Evolutionary conservation across 2,797 vertebrate species (phyloP), one percentile per base, ranked within the genome.

Genomic region (Sphenopsis melanotis): DNA sequence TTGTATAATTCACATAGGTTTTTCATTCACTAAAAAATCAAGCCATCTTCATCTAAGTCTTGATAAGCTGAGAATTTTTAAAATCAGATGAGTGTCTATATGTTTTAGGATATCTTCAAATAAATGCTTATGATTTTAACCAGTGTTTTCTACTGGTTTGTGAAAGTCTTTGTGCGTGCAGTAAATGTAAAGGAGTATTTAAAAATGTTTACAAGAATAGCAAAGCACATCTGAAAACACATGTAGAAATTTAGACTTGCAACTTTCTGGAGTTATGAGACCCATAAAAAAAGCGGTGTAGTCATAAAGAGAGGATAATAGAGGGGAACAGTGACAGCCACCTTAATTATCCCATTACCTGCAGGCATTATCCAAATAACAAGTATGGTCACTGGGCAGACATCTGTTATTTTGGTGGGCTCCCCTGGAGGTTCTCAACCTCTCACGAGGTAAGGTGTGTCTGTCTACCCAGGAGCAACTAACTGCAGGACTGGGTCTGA

Each of bases 391-490:
- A 44, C 26, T 68, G 63, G 57, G 63, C 92, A 69, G 69, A 37
- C 61, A 44, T 50, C 41, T 93, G 68, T 37, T 83, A 75, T 61
- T 89, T 87, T 34, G n/a, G 46, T 92, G 68, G 56, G 46, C 46
- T 83, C 32, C 23, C 39, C 42, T 78, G 20, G 36, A 87, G 20
- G 56, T 81, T 57, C 60, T 74, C 70, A 32, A 50, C 71, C 53
- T 83, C 41, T 81, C 53, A 10, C 14, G 46, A 47, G 32, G 61
- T 56, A 44, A 87, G 36, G 50, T 65, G 16, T 37, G 29, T 34
- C 44, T 81, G 8, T 61, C 34, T 36, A 50, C 30, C 30, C n/a
- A 55, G 37, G 11, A 72, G n/a, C 16, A 84, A 0, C n/a, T 23
- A 27, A 29, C 39, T 71, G 64, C 52, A 68, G 60, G 53, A 24